Conservation (phyloP, 1,140 invertebrate species). For the Habropoda laboriosa region DNA sequence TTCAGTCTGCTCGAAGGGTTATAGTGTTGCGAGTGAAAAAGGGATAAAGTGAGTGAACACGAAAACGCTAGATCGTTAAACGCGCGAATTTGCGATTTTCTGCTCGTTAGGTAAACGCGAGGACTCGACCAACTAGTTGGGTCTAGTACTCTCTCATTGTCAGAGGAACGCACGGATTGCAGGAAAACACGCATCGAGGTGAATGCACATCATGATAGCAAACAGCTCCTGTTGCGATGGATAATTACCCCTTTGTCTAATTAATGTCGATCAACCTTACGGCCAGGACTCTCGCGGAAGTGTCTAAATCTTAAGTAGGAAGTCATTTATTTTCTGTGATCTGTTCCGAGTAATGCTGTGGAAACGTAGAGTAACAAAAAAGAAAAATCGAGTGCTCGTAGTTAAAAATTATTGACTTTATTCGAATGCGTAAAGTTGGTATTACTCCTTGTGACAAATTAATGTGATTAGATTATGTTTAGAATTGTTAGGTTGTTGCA, state of each 20-base stretch:
- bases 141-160: constrained; percentile 53
- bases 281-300: neutral
- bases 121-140: constrained; percentile 43
- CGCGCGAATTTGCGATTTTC: constrained; percentile 50
- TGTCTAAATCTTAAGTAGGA: neutral
- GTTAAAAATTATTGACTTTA: too few species aligned
- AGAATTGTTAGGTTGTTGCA: too few species aligned
- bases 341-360: neutral
- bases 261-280: constrained; percentile 30
- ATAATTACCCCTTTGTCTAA: constrained; percentile 56
- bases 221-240: constrained; percentile 19
- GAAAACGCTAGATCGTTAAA: constrained; percentile 35
- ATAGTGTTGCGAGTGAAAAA: neutral
- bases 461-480: too few species aligned
- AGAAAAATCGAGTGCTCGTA: too few species aligned
- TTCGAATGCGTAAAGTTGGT: too few species aligned
- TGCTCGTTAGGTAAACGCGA: constrained; percentile 61
- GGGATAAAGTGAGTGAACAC: too few species aligned
- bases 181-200: constrained; percentile 48
- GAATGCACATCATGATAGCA: constrained; percentile 61
- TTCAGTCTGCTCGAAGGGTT: neutral
- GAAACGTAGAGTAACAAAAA: too few species aligned
- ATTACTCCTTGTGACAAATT: too few species aligned
- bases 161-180: constrained; percentile 44
- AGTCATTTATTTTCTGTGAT: neutral